phyloP scores from a whole-genome alignment of 2,113 vertebrate genomes.

The Columba janthina region DNA sequence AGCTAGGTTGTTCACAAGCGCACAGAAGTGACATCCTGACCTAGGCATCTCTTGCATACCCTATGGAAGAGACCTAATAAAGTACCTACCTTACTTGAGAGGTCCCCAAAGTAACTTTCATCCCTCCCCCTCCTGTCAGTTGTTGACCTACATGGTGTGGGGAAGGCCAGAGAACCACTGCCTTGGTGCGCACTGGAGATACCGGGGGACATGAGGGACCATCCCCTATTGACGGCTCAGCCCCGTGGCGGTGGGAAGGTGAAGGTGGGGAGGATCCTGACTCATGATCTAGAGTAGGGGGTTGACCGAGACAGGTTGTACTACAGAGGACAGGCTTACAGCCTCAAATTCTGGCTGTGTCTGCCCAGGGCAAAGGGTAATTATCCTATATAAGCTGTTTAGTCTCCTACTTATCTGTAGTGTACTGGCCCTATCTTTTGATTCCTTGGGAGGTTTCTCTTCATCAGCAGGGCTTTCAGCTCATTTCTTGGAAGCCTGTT shows the following conservation, averaged over 20 bases:
- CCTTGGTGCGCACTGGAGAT: neutral
- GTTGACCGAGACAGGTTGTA: neutral
- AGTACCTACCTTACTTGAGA: neutral
- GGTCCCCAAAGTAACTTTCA: neutral
- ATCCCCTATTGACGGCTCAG: neutral
- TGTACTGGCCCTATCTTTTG: neutral
- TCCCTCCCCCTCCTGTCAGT: neutral
- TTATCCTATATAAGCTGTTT: constrained; percentile 9
- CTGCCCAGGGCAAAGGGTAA: neutral
- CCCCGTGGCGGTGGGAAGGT: fast-evolving
- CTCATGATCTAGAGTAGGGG: neutral
- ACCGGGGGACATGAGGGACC: neutral
- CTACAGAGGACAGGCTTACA: neutral
- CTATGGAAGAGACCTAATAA: neutral
- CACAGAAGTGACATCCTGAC: neutral
- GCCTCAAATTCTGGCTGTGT: neutral
- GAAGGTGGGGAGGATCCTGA: neutral
- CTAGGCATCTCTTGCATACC: neutral
- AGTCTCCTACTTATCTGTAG: constrained; percentile 5
- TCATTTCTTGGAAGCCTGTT: neutral
- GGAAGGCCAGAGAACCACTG: neutral
- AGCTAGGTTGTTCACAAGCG: neutral
- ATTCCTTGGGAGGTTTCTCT: neutral
- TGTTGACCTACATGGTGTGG: neutral
- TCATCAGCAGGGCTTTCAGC: neutral